Base-by-base conservation (phyloP, 2,888 invertebrate species). In the Creontiades dilutus region DNA sequence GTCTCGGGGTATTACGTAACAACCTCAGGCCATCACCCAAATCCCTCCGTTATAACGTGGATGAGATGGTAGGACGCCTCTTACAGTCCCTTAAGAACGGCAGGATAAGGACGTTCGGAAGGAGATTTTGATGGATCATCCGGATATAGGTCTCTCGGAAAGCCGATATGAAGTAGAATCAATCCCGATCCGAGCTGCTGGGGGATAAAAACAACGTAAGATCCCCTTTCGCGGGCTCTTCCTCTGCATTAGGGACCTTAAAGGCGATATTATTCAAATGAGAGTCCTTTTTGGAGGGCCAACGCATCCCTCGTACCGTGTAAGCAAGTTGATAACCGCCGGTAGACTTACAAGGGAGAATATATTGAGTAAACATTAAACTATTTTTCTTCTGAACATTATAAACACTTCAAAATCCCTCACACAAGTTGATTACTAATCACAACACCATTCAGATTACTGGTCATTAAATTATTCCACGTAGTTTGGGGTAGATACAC, bases 101-200 rank as follows among this genome's bases (percentile, higher is more conserved):
- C 13, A 12, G 52, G 16, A 14, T 14, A 52, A 16, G 52, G 16
- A 13, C 14, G 52, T 52, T 52, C 14, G 52, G 52, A 52, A 52
- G 52, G 52, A 52, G 52, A 52, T 52, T 52, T 52, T 52, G 52
- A 52, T 52, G 52, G 52, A 52, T 52, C 52, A 52, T 52, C 52
- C 52, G 52, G 52, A 52, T 52, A 52, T 52, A 16, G 52, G 52
- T 52, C 52, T 7, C 37, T 52, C 16, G 16, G 11, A 52, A 52
- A 52, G 16, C 52, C 52, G 52, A 52, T 52, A 52, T 52, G 52
- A 52, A 52, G 52, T 52, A 52, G 52, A 52, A 52, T 52, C 52
- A 16, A 52, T 52, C 52, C 52, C 52, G 14, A 52, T 52, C 52
- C 52, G 2, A 12, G 52, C 52, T 52, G 16, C 11, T 1, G 3